A percentile compares a stretch with the other conserved stretches of the same genome.
Conservation (phyloP, 2,888 invertebrate species). For the Euspilapteryx auroguttella region DNA sequence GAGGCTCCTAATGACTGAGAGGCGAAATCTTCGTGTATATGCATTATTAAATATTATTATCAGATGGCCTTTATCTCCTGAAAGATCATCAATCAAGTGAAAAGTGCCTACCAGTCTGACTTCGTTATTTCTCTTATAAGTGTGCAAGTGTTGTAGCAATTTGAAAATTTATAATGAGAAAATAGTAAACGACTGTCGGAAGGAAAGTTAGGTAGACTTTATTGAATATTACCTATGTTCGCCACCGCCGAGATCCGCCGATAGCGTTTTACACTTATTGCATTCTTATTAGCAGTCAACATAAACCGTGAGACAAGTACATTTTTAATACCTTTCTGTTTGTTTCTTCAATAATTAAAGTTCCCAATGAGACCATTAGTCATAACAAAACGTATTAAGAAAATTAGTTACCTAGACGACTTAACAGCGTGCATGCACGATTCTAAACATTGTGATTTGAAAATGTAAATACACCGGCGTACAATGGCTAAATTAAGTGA, state of each 20-base stretch:
- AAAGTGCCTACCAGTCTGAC: constrained; percentile 23
- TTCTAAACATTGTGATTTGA: constrained; percentile 26
- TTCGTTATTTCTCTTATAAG: constrained; percentile 18
- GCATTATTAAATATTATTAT: constrained; percentile 37
- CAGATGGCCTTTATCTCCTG: constrained; percentile 29
- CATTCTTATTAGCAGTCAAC: constrained; percentile 1
- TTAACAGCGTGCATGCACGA: too few relatives aligned
- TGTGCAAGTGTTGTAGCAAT: constrained; percentile 16
- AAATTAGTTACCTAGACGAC: constrained; percentile 1
- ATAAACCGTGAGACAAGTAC: constrained; percentile 1
- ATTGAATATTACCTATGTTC: too few relatives aligned
- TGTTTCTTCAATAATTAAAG: constrained; percentile 1
- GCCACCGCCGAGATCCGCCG: too few relatives aligned
- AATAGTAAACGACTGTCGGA: constrained; percentile 12
- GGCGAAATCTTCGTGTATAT: constrained; percentile 13
- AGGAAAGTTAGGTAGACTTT: constrained; percentile 6
- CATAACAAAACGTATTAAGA: constrained; percentile 2
- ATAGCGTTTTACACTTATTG: constrained; percentile 7
- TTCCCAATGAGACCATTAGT: constrained; percentile 1
- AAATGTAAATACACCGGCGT: constrained; percentile 44
- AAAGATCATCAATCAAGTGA: constrained; percentile 38
- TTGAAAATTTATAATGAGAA: constrained; percentile 18
- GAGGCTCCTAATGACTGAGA: too few relatives aligned
- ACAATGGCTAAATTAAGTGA: constrained; percentile 56
- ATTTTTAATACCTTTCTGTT: neutral